A percentile compares a stretch with the other conserved stretches of the same genome.
phyloP scores from a whole-genome alignment of 2,888 invertebrate genomes.

The Cactoblastis cactorum region DNA sequence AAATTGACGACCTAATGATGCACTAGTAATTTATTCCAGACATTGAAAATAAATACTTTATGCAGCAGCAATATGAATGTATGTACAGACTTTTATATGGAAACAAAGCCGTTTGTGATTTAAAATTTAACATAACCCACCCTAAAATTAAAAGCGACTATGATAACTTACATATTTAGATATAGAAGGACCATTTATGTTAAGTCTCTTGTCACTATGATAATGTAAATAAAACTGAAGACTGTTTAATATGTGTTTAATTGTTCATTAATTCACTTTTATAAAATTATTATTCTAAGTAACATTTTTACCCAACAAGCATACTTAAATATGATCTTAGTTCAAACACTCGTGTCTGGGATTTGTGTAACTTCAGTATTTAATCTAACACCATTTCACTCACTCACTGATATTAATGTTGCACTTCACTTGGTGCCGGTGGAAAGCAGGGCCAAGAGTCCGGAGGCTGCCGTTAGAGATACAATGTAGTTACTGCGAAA shows the following conservation, averaged over 20 bases:
- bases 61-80: conserved; percentile 30
- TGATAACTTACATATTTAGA: conserved; percentile 28
- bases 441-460: conserved; percentile 95
- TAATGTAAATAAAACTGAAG: conserved; percentile 69
- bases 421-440: conserved; percentile 87
- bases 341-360: conserved; percentile 12
- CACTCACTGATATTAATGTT: conserved; percentile 23
- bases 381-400: conserved; percentile 20
- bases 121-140: conserved; percentile 57
- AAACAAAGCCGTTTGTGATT: conserved; percentile 57
- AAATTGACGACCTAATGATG: conserved; percentile 16
- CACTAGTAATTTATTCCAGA: conserved; percentile 10
- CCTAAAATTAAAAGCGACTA: conserved; percentile 48
- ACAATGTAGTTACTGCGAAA: conserved; percentile 89
- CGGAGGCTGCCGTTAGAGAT: conserved; percentile 93
- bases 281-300: conserved; percentile 56
- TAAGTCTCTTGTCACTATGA: conserved; percentile 44
- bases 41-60: conserved; percentile 19
- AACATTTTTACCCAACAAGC: conserved; percentile 28
- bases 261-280: conserved; percentile 47
- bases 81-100: conserved; percentile 22
- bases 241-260: conserved; percentile 56
- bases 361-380: background rate
- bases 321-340: conserved; percentile 16
- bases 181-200: conserved; percentile 39